Conservation (phyloP, 2,797 vertebrate species). For the Salmo trutta region DNA sequence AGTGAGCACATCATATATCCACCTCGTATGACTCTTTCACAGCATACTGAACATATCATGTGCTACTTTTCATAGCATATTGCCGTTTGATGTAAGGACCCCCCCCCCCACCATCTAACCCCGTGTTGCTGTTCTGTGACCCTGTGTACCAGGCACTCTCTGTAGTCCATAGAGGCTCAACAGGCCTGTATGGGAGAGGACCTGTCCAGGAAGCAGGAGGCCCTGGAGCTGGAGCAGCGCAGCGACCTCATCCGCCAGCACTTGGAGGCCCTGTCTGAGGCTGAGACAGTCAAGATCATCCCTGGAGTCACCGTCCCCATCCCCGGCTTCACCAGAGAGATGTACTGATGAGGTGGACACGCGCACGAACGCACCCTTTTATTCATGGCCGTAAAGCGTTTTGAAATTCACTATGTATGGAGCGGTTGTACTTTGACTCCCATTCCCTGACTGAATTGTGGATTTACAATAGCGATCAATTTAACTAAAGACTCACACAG, state of each 20-base stretch:
- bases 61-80: too few relatives aligned
- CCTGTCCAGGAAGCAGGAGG: neutral
- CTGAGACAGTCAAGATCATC: neutral
- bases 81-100: neutral
- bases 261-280: neutral
- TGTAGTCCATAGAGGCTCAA: conserved; percentile 34
- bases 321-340: neutral
- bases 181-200: neutral
- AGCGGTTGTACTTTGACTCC: neutral
- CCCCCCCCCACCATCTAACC: neutral
- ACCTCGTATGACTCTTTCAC: too few relatives aligned
- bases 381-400: neutral
- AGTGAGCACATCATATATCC: too few relatives aligned
- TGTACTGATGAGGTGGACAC: neutral
- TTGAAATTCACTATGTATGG: neutral
- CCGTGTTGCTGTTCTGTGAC: conserved; percentile 12
- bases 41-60: too few relatives aligned
- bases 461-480: neutral
- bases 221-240: neutral
- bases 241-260: neutral
- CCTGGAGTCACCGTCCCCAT: neutral
- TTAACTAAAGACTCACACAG: neutral
- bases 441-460: neutral
- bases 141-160: conserved; percentile 19
- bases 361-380: neutral